Evolutionary conservation across 2,113 vertebrate genomes (phyloP).

Genomic region (Chaetodon trifascialis): DNA sequence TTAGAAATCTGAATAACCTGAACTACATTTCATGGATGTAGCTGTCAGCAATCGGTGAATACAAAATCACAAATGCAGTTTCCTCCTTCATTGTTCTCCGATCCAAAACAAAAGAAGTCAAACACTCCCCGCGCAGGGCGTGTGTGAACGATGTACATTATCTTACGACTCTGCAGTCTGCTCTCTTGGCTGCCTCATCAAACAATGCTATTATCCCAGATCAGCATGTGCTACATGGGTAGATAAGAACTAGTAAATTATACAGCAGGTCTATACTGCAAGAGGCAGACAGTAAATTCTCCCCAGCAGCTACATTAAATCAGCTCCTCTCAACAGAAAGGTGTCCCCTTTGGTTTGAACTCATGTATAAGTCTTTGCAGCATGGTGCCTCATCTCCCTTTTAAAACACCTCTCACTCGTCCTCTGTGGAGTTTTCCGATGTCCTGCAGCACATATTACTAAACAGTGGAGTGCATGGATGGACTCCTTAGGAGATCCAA

Average conservation of each 20-base stretch:
- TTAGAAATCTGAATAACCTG: slow-evolving; percentile 20
- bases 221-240: slow-evolving; percentile 58
- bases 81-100: background rate
- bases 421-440: slow-evolving; percentile 61
- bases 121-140: slow-evolving; percentile 17
- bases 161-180: slow-evolving; percentile 46
- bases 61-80: background rate
- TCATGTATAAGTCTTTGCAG: slow-evolving; percentile 49
- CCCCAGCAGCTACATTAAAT: slow-evolving; percentile 65
- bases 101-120: background rate
- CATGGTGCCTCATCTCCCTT: slow-evolving; percentile 69
- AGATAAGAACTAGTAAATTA: slow-evolving; percentile 73
- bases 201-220: slow-evolving; percentile 69
- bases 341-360: slow-evolving; percentile 65
- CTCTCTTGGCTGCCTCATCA: slow-evolving; percentile 66
- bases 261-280: slow-evolving; percentile 59
- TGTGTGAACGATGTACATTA: slow-evolving; percentile 54
- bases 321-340: slow-evolving; percentile 52
- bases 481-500: slow-evolving; percentile 61
- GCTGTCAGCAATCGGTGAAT: slow-evolving; percentile 1
- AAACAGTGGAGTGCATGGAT: slow-evolving; percentile 54
- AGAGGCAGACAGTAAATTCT: slow-evolving; percentile 56
- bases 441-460: slow-evolving; percentile 67
- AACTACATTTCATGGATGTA: background rate
- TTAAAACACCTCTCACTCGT: slow-evolving; percentile 59